Base-by-base conservation (phyloP, 2,797 vertebrate species). In the Pseudotriccus pelzelni region DNA sequence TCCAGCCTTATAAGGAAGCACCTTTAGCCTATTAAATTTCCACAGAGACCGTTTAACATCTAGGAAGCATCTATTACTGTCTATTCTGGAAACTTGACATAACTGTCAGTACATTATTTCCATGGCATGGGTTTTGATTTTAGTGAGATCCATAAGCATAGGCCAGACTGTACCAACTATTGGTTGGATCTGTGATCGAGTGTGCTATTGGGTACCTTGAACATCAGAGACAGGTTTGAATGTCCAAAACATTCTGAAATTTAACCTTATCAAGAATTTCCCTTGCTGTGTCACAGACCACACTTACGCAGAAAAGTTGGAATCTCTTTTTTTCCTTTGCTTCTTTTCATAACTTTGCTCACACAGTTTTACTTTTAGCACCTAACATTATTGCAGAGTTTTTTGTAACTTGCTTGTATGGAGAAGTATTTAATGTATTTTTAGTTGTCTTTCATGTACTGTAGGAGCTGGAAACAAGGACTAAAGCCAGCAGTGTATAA, bases 391-490 rank as follows among this genome's bases (percentile, higher is more conserved):
- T 55, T 94, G 89, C 50, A 79, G 39, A 34, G 69, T 37, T 37
- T 37, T 94, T 91, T 70, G 81, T 28, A 70, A 88, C 63, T 82
- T 87, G 47, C 80, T 89, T 84, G 67, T 79, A 93, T 95, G 95
- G 91, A 95, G 94, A 96, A 95, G 94, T 90, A 89, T 94, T 96
- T 96, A 95, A 89, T 76, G 27, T 96, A 95, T 96, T 97, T 97
- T 97, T 92, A 95, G 93, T 96, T 95, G 93, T 84, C 84, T 93
- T 97, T 94, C 70, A 82, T 96, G 88, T 95, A 94, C 96, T 84
- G 79, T 89, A 93, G 84, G 83, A 95, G 67, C 88, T 97, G 95
- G 96, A 96, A 96, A 93, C 88, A 94, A 88, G 86, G 83, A 94
- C 76, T 85, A 94, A 91, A 97, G 95, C 95, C 93, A 96, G 58